A percentile compares a stretch with the other conserved stretches of the same genome.
Conservation (phyloP, 2,888 invertebrate genomes). For the Drosophila fungiperda region DNA sequence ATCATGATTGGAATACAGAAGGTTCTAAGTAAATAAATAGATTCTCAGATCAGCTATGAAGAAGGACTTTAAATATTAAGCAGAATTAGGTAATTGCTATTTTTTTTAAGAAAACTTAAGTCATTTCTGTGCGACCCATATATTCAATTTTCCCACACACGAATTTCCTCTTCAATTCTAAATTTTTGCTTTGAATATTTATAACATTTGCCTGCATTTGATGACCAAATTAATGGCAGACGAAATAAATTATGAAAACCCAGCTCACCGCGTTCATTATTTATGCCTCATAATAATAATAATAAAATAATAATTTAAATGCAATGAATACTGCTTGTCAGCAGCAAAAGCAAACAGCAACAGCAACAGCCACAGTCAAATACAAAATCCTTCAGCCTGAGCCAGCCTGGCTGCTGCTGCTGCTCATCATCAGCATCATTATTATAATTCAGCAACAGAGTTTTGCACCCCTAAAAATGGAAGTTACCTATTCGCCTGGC, state of each 20-base stretch:
- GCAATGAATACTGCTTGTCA: constrained; percentile 77
- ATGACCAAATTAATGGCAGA: constrained; percentile 72
- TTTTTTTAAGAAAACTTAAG: background rate
- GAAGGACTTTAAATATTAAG: background rate
- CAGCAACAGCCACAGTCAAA: constrained; percentile 48
- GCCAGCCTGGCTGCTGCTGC: constrained; percentile 20
- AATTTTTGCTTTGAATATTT: constrained; percentile 56
- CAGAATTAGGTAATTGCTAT: background rate
- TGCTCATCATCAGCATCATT: constrained; percentile 40
- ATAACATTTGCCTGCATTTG: constrained; percentile 68
- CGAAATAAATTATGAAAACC: constrained; percentile 25
- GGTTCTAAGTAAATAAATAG: background rate
- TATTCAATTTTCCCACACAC: constrained; percentile 50
- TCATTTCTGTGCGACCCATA: constrained; percentile 2
- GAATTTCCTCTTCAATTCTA: constrained; percentile 24
- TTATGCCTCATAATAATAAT: constrained; percentile 70
- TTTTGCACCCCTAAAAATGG: constrained; percentile 63
- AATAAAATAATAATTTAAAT: constrained; percentile 78
- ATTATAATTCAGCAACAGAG: constrained; percentile 34
- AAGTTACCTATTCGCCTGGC: constrained; percentile 61
- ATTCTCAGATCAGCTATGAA: background rate
- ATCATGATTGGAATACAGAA: background rate
- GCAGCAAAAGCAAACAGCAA: constrained; percentile 41
- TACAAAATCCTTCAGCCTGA: constrained; percentile 50
- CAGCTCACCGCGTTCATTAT: constrained; percentile 46